These are phyloP conservation scores for Toxonevra muliebris DNA, from an alignment of 2,888 invertebrate species.

Conservation along the genomic window DNA sequence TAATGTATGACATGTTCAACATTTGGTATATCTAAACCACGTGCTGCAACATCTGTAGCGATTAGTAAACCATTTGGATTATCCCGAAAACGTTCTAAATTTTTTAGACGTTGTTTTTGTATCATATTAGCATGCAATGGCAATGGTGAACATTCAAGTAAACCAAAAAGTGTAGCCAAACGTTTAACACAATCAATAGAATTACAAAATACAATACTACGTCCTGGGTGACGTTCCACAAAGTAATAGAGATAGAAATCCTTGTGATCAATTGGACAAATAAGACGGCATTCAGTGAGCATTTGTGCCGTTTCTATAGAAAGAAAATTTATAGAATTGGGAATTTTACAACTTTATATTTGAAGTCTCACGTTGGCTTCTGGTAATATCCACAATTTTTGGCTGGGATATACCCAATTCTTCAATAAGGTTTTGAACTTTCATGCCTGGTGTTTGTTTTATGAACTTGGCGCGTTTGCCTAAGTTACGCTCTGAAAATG, in stretches of 20 bases:
- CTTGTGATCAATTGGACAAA: conserved; percentile 81
- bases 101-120: conserved; percentile 92
- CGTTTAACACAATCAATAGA: conserved; percentile 93
- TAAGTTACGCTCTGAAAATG: conserved; percentile 53
- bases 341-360: background rate
- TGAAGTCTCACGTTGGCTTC: conserved; percentile 69
- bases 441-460: conserved; percentile 78
- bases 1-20: conserved; percentile 97
- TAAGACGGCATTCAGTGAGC: conserved; percentile 85
- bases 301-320: conserved; percentile 79
- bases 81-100: conserved; percentile 86
- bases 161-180: conserved; percentile 73
- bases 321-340: background rate
- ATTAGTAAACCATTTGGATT: conserved; percentile 80
- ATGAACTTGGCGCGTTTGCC: conserved; percentile 65
- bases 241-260: conserved; percentile 95
- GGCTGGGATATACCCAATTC: conserved; percentile 87
- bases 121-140: conserved; percentile 91
- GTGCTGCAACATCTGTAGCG: conserved; percentile 96
- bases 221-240: conserved; percentile 81
- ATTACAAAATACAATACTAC: conserved; percentile 93
- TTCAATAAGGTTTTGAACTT: conserved; percentile 79
- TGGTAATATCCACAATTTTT: conserved; percentile 92
- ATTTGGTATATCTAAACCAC: conserved; percentile 93
- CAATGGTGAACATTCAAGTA: conserved; percentile 77